Evolutionary conservation across 2,797 vertebrate species (phyloP).

Genomic region (Austrolebias charrua): DNA sequence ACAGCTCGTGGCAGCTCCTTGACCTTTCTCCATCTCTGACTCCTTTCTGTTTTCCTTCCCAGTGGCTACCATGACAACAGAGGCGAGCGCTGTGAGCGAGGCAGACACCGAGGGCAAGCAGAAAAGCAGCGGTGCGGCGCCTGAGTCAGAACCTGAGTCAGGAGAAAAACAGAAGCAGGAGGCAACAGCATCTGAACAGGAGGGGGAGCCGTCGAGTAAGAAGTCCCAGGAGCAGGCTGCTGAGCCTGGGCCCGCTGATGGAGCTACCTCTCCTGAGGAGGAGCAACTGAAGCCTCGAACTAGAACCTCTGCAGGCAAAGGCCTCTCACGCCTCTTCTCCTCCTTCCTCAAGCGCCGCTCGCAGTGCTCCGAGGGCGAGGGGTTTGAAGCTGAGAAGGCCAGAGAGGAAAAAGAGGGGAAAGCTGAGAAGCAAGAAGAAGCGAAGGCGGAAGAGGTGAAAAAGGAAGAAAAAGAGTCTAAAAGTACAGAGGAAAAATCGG

Average conservation of each 20-base stretch:
- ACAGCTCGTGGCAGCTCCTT: slow-evolving; percentile 20
- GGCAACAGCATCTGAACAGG: slow-evolving; percentile 66
- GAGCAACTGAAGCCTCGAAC: slow-evolving; percentile 82
- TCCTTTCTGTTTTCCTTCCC: slow-evolving; percentile 56
- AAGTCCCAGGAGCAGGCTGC: slow-evolving; percentile 74
- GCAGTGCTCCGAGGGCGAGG: slow-evolving; percentile 88
- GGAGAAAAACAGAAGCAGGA: slow-evolving; percentile 64
- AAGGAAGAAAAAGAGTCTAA: slow-evolving; percentile 55
- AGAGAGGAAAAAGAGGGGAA: slow-evolving; percentile 74
- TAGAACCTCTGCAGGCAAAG: slow-evolving; percentile 82
- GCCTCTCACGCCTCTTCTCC: slow-evolving; percentile 90
- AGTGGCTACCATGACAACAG: slow-evolving; percentile 82
- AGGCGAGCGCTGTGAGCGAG: slow-evolving; percentile 75
- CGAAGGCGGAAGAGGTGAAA: slow-evolving; percentile 54
- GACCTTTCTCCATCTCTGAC: slow-evolving; percentile 67
- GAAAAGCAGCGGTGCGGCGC: slow-evolving; percentile 55
- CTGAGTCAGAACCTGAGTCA: slow-evolving; percentile 53
- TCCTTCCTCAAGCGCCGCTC: slow-evolving; percentile 91
- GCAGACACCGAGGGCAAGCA: slow-evolving; percentile 76
- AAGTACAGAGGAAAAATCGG: slow-evolving; percentile 40
- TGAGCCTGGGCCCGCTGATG: slow-evolving; percentile 72
- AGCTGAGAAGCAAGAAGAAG: slow-evolving; percentile 51
- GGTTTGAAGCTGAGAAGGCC: slow-evolving; percentile 77
- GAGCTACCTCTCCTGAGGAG: slow-evolving; percentile 75
- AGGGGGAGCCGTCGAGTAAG: slow-evolving; percentile 77